Evolutionary conservation across 2,888 invertebrate species (phyloP).

Genomic region (Epinotia demarniana): DNA sequence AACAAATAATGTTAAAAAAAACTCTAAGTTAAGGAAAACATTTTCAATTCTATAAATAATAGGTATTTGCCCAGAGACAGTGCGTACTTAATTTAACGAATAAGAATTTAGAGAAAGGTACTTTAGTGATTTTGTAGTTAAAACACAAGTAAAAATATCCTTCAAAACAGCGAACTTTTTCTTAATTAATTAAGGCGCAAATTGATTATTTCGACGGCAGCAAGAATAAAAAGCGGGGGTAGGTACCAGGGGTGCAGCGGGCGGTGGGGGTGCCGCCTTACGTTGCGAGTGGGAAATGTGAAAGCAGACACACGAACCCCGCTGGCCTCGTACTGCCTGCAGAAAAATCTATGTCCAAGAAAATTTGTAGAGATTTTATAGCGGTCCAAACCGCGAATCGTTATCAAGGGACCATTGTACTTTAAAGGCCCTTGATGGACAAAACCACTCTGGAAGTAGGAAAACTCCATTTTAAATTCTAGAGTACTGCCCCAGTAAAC

Average conservation of each 20-base stretch:
- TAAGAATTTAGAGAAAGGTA: background rate
- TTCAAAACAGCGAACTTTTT: conserved; percentile 64
- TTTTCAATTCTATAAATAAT: no score
- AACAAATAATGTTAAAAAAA: background rate
- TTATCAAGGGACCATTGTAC: no score
- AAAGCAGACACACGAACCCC: conserved; percentile 84
- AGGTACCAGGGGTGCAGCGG: conserved; percentile 73
- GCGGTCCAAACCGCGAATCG: no score
- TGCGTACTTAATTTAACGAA: no score
- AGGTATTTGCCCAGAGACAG: no score
- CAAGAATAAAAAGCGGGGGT: conserved; percentile 82
- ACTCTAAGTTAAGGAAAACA: no score
- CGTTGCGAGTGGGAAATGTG: conserved; percentile 83
- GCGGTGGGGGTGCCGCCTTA: conserved; percentile 67
- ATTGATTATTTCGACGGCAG: conserved; percentile 83
- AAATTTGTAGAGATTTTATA: background rate
- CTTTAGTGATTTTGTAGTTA: background rate
- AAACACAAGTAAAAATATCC: conserved; percentile 43
- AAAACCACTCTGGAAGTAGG: no score
- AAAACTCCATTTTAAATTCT: no score
- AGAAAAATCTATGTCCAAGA: conserved; percentile 54
- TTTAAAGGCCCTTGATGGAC: no score
- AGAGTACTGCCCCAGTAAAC: no score
- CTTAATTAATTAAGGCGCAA: conserved; percentile 84
- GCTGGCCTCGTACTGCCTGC: conserved; percentile 72